phyloP scores from a whole-genome alignment of 1,140 invertebrate genomes.

The Megathymus violae region DNA sequence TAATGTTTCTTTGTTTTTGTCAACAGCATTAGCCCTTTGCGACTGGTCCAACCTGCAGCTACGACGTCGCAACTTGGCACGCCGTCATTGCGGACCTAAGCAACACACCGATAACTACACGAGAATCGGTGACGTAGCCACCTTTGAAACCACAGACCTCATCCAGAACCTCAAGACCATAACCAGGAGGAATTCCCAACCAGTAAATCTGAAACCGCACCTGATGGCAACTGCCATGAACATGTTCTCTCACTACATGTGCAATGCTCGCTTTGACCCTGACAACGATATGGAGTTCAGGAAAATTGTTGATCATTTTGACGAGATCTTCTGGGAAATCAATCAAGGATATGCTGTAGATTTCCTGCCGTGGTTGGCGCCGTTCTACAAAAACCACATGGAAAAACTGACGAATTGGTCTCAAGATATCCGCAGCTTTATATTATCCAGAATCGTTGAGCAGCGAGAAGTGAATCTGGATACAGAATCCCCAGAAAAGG shows the following conservation, averaged over 20 bases:
- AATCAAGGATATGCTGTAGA: constrained; percentile 95
- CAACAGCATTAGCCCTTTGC: constrained; percentile 92
- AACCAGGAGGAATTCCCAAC: constrained; percentile 52
- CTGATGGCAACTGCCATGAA: constrained; percentile 90
- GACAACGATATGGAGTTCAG: constrained; percentile 87
- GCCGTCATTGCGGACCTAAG: constrained; percentile 90
- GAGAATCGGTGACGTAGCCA: constrained; percentile 86
- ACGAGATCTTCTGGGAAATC: constrained; percentile 95
- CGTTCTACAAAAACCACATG: constrained; percentile 89
- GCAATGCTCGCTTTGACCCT: constrained; percentile 88
- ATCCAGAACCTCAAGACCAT: constrained; percentile 81
- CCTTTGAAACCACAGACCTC: constrained; percentile 85
- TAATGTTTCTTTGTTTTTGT: constrained; percentile 50
- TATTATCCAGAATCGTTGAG: constrained; percentile 89
- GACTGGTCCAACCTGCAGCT: constrained; percentile 94
- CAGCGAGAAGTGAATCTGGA: constrained; percentile 85
- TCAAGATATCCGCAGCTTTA: constrained; percentile 89
- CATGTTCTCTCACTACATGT: constrained; percentile 94
- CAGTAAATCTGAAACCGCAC: constrained; percentile 78
- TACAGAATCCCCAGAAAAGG: constrained; percentile 84
- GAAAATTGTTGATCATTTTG: constrained; percentile 89
- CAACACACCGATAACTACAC: constrained; percentile 88
- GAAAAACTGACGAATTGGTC: constrained; percentile 88
- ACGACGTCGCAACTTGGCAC: constrained; percentile 89
- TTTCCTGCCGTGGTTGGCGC: constrained; percentile 93